A percentile compares a stretch with the other conserved stretches of the same genome.
Evolutionary conservation across 2,888 invertebrate species (phyloP).

Genomic region (Parnassius orleans): DNA sequence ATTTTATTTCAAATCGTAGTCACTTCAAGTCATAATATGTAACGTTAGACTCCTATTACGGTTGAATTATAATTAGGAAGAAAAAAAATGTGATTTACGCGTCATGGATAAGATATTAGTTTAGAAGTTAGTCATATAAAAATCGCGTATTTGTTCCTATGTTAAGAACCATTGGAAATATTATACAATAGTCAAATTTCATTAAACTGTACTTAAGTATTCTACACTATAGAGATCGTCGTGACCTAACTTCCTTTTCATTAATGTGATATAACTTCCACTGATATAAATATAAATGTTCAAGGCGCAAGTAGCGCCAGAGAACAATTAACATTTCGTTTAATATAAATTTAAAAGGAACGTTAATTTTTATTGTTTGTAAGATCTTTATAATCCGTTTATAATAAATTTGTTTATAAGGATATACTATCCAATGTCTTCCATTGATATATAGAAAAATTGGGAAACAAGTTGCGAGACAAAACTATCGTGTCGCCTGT

Average conservation of each 20-base stretch:
- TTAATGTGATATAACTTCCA: constrained; percentile 27
- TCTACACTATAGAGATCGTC: constrained; percentile 43
- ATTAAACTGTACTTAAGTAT: constrained; percentile 72
- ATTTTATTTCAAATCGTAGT: constrained; percentile 73
- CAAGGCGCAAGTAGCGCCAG: constrained; percentile 3
- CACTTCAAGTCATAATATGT: constrained; percentile 81
- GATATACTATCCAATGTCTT: constrained; percentile 53
- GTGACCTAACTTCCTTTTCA: constrained; percentile 20
- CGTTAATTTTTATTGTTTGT: constrained; percentile 21
- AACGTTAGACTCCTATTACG: constrained; percentile 67
- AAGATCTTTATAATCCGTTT: constrained; percentile 33
- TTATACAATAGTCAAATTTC: constrained; percentile 62
- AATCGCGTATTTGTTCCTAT: constrained; percentile 70
- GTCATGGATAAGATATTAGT: constrained; percentile 55
- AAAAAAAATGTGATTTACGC: constrained; percentile 67
- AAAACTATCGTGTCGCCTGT: constrained; percentile 10
- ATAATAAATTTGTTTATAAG: constrained; percentile 28
- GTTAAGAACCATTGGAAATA: constrained; percentile 58
- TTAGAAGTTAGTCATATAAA: constrained; percentile 51
- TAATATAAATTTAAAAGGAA: constrained; percentile 11
- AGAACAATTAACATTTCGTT: constrained; percentile 1
- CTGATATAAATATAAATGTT: constrained; percentile 24
- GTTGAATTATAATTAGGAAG: constrained; percentile 53
- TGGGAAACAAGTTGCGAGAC: constrained; percentile 33
- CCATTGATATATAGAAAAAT: constrained; percentile 46